These are phyloP conservation scores for Sarcophaga carnaria DNA, from an alignment of 2,888 invertebrate genomes.

Conservation along the genomic window DNA sequence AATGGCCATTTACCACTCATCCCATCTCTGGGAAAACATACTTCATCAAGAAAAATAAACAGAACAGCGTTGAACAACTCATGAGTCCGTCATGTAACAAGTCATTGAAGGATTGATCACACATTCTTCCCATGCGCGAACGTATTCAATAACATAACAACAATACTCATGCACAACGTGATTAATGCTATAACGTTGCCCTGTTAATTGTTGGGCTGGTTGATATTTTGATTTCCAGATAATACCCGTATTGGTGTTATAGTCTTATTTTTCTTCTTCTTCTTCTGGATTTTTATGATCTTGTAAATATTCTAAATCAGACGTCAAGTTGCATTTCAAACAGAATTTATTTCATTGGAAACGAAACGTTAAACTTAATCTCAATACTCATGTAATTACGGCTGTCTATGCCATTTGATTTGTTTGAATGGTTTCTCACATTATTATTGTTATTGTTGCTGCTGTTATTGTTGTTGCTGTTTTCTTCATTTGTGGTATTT, in stretches of 20 bases:
- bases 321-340: slow-evolving; percentile 48
- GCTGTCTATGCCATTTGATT: slow-evolving; percentile 46
- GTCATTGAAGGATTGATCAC: slow-evolving; percentile 60
- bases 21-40: slow-evolving; percentile 53
- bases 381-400: slow-evolving; percentile 26
- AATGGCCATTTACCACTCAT: background rate
- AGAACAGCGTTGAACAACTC: slow-evolving; percentile 2
- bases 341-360: background rate
- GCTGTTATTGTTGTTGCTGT: background rate
- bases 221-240: slow-evolving; percentile 26
- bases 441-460: slow-evolving; percentile 6
- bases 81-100: slow-evolving; percentile 40
- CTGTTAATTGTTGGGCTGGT: slow-evolving; percentile 28
- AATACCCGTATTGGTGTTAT: slow-evolving; percentile 14
- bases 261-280: background rate
- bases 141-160: background rate
- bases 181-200: slow-evolving; percentile 25
- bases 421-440: slow-evolving; percentile 43
- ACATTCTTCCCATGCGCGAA: slow-evolving; percentile 4
- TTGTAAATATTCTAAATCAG: slow-evolving; percentile 31
- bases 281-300: slow-evolving; percentile 21
- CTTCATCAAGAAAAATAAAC: slow-evolving; percentile 66
- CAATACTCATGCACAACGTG: slow-evolving; percentile 20
- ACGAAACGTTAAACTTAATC: slow-evolving; percentile 22
- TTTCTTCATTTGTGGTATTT: slow-evolving; percentile 3